phyloP scores from a whole-genome alignment of 2,113 vertebrate species.

The Okapia johnstoni region DNA sequence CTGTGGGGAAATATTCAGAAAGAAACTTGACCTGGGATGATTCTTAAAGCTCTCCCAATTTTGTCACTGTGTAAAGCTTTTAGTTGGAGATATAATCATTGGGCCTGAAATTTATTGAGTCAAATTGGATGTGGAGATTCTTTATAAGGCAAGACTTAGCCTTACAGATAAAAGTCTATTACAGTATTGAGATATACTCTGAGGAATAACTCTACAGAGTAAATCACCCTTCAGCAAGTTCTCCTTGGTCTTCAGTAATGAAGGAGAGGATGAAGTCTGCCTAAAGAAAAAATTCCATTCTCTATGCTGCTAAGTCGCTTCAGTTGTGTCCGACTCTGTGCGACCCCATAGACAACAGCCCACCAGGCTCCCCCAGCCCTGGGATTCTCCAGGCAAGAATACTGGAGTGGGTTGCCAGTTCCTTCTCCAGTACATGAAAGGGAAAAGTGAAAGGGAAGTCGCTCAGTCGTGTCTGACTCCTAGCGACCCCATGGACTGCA shows the following conservation, averaged over 20 bases:
- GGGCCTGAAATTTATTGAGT: slow-evolving; percentile 47
- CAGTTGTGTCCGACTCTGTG: too few relatives aligned
- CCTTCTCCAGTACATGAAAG: too few relatives aligned
- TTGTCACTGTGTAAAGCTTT: slow-evolving; percentile 57
- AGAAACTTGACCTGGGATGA: slow-evolving; percentile 57
- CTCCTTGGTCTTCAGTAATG: neutral
- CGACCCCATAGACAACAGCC: too few relatives aligned
- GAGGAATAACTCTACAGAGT: neutral
- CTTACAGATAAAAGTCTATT: slow-evolving; percentile 5
- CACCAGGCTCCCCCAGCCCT: too few relatives aligned
- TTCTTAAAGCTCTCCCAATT: slow-evolving; percentile 36
- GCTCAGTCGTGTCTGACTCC: too few relatives aligned
- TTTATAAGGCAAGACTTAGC: slow-evolving; percentile 35
- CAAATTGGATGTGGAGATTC: slow-evolving; percentile 3
- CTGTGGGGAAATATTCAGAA: slow-evolving; percentile 43
- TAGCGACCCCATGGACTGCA: too few relatives aligned
- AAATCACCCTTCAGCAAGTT: slow-evolving; percentile 39
- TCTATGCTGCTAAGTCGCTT: neutral
- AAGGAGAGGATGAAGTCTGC: neutral
- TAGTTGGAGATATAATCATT: slow-evolving; percentile 58
- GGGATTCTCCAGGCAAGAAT: too few relatives aligned
- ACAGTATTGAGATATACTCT: neutral
- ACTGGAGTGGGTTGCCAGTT: too few relatives aligned
- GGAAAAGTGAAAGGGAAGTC: too few relatives aligned
- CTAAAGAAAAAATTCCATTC: neutral